Evolutionary conservation across 2,113 vertebrate species (phyloP).

Genomic region (Pseudois nayaur): DNA sequence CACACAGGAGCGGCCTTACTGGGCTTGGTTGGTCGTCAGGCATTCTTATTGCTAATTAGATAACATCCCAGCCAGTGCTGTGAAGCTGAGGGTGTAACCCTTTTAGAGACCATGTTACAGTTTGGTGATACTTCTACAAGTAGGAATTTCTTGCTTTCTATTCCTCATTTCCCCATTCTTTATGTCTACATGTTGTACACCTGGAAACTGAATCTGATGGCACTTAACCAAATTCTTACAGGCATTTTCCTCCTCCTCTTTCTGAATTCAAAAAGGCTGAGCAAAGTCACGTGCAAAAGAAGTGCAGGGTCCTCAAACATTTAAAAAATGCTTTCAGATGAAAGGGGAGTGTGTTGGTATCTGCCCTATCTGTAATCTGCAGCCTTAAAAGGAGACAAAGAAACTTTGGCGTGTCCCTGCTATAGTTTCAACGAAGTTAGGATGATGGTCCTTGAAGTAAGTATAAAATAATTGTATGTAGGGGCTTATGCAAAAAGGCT

Average conservation of each 20-base stretch:
- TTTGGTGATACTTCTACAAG: background rate
- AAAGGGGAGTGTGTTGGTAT: constrained; percentile 73
- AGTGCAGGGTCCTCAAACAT: constrained; percentile 50
- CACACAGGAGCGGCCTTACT: background rate
- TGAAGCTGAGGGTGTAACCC: background rate
- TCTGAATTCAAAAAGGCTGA: constrained; percentile 54
- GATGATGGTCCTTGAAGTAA: constrained; percentile 84
- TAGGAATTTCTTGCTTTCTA: background rate
- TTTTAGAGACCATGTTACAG: background rate
- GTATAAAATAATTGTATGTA: constrained; percentile 82
- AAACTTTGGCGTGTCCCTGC: constrained; percentile 52
- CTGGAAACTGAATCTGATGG: background rate
- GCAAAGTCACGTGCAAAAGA: constrained; percentile 46
- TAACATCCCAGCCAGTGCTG: background rate
- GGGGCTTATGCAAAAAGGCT: constrained; percentile 83
- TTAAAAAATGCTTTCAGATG: constrained; percentile 74
- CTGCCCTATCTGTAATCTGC: constrained; percentile 69
- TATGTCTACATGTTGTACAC: background rate
- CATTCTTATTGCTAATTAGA: background rate
- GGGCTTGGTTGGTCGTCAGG: background rate
- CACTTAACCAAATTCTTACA: background rate
- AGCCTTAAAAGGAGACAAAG: constrained; percentile 76
- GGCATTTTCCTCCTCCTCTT: background rate
- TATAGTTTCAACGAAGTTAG: constrained; percentile 70
- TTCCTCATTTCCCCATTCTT: background rate